Evolutionary conservation across 2,113 vertebrate species (phyloP).

Genomic region (Acanthisitta chloris): DNA sequence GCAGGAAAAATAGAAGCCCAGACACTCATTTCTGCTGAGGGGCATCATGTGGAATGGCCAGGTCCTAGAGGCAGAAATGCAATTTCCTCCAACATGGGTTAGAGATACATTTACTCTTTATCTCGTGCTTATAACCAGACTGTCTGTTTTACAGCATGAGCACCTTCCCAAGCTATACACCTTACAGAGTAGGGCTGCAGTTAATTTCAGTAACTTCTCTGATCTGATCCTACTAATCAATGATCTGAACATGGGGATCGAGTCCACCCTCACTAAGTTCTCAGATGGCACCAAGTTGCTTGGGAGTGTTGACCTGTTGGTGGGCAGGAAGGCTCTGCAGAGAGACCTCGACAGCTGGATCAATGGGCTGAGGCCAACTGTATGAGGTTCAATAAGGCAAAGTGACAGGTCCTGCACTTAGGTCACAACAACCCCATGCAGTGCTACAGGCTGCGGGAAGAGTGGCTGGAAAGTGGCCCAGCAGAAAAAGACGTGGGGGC

Average conservation of each 20-base stretch:
- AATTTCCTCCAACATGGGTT: neutral
- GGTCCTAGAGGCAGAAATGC: neutral
- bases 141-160: neutral
- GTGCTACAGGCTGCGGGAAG: neutral
- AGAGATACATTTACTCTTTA: neutral
- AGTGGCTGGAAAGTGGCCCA: neutral
- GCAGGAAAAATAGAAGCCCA: neutral
- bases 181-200: neutral
- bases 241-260: neutral
- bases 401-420: neutral
- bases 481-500: neutral
- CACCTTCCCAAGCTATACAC: neutral
- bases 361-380: too few species aligned
- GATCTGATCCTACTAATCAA: neutral
- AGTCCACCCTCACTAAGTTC: neutral
- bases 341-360: neutral
- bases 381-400: neutral
- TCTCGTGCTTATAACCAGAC: neutral
- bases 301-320: neutral
- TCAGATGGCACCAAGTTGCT: neutral
- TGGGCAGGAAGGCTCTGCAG: neutral
- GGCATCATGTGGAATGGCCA: neutral
- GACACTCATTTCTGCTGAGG: neutral
- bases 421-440: neutral
- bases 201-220: neutral